A percentile compares a stretch with the other conserved stretches of the same genome.
These are phyloP conservation scores for Tubiluchus corallicola DNA, from an alignment of 2,888 invertebrate genomes.

Conservation along the genomic window DNA sequence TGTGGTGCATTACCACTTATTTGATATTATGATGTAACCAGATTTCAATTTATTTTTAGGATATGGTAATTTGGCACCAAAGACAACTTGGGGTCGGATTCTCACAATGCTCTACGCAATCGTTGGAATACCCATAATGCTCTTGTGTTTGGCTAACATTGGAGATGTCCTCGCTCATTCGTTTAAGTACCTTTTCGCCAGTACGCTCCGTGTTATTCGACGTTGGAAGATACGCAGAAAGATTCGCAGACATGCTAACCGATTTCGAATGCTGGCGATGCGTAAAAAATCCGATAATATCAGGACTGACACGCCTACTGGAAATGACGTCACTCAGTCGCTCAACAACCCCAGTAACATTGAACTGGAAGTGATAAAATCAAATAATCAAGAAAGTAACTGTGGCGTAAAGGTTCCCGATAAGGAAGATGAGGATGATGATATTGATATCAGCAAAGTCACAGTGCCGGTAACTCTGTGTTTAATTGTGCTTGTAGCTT, in stretches of 20 bases:
- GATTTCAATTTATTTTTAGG: slow-evolving; percentile 38
- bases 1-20: no score
- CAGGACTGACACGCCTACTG: no score
- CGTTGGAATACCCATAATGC: slow-evolving; percentile 81
- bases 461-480: slow-evolving; percentile 75
- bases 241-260: no score
- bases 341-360: background rate
- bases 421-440: slow-evolving; percentile 24
- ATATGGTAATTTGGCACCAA: slow-evolving; percentile 85
- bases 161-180: slow-evolving; percentile 59
- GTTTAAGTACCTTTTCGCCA: slow-evolving; percentile 46
- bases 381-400: background rate
- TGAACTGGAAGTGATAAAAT: no score
- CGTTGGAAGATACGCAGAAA: no score
- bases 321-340: no score
- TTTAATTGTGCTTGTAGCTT: slow-evolving; percentile 67
- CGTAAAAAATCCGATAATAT: no score
- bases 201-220: slow-evolving; percentile 12
- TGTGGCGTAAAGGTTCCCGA: no score
- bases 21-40: no score
- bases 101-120: slow-evolving; percentile 91
- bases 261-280: no score
- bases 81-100: slow-evolving; percentile 78
- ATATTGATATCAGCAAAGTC: slow-evolving; percentile 37
- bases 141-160: slow-evolving; percentile 70